Base-by-base conservation (phyloP, 2,113 vertebrate genomes). In the Triplophysa siluroides region DNA sequence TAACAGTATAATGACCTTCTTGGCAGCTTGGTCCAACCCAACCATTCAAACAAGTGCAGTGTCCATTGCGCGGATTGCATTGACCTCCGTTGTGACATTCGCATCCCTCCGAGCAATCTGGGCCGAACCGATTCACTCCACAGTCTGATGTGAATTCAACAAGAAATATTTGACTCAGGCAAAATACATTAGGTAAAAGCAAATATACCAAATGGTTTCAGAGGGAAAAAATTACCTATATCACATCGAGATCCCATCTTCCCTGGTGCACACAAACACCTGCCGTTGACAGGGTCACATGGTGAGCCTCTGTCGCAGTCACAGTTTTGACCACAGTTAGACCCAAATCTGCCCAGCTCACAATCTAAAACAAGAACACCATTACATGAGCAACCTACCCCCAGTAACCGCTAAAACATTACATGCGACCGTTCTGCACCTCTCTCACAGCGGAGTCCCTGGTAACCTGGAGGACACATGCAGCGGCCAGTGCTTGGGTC, bases 191-290 rank as follows among this genome's bases (percentile, higher is more conserved):
- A 50, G 41, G 8, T 18, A 33, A 23, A 50, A 16, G 38, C 3
- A 54, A 29, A 29, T 4, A 3, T 29, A 38, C 7, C 7, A 38
- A 50, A 16, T 16, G 16, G 1, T 24, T 19, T 9, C 14, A 9
- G 10, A 6, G 5, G 6, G 1, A 9, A 54, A 18, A 45, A 45
- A 23, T 93, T 87, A 98, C 97, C 94, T 0, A 85, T 84, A 12
- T 93, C 90, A 76, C 97, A 98, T 16, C 47, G 86, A 75, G 52
- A 14, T 78, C 97, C 97, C 0, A 88, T 96, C 88, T 87, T 96
- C 52, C 97, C 97, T 0, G 95, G 93, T 0, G 93, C 92, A 21
- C 97, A 99, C 3, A 94, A 84, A 83, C 97, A 99, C 61, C 8
- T 85, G 71, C 97, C 97, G 0, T 86, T 93, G 79, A 79, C 26